A percentile compares a stretch with the other conserved stretches of the same genome.
Conservation (phyloP, 2,888 invertebrate genomes). For the Tridacna crocea region DNA sequence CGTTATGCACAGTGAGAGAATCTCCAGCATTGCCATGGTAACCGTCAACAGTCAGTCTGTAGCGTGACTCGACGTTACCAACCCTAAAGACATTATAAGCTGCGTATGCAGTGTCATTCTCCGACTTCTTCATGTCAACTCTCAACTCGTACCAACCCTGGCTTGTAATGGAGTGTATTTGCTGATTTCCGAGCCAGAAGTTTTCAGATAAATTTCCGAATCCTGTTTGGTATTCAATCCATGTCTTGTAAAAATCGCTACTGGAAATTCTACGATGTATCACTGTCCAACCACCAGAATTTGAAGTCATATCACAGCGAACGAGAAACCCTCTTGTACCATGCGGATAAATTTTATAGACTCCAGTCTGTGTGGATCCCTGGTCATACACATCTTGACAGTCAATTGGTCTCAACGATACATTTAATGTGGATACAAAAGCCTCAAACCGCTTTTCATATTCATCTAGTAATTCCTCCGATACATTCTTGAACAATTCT, state of each 20-base stretch:
- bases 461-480: too few relatives aligned
- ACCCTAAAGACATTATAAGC: conserved; percentile 28
- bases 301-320: conserved; percentile 38
- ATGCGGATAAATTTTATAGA: conserved; percentile 5
- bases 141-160: conserved; percentile 14
- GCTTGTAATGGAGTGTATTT: conserved; percentile 13
- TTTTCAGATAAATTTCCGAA: conserved; percentile 39
- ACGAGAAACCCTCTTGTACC: conserved; percentile 8
- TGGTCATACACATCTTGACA: background rate
- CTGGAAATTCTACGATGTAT: conserved; percentile 38
- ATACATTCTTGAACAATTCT: too few relatives aligned
- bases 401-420: background rate
- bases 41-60: conserved; percentile 16
- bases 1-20: background rate
- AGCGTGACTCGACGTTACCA: conserved; percentile 7
- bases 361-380: background rate
- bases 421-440: too few relatives aligned
- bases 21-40: conserved; percentile 33
- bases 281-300: conserved; percentile 41
- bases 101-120: conserved; percentile 21
- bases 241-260: conserved; percentile 34
- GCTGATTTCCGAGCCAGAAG: conserved; percentile 39
- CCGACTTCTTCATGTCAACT: conserved; percentile 28
- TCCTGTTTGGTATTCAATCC: conserved; percentile 34
- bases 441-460: too few relatives aligned